phyloP scores from a whole-genome alignment of 2,888 invertebrate genomes.

The Hirtodrosophila histrioides region DNA sequence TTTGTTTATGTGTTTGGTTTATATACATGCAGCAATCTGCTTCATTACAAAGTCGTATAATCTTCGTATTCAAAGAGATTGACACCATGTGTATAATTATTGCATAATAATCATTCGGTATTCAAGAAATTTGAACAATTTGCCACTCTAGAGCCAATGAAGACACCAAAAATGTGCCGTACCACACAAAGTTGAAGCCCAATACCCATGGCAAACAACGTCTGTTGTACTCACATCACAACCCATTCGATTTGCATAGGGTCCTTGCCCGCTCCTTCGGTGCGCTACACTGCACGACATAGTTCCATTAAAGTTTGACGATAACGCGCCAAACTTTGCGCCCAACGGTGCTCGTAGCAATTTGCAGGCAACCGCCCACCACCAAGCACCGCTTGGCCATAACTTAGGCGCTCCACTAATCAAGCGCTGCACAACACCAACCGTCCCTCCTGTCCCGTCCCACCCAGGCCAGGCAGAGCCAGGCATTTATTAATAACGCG shows the following conservation, averaged over 20 bases:
- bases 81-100: background rate
- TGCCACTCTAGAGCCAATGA: slow-evolving; percentile 13
- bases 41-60: slow-evolving; percentile 11
- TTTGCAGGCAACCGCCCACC: slow-evolving; percentile 40
- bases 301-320: slow-evolving; percentile 68
- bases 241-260: too few relatives aligned
- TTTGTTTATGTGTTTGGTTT: slow-evolving; percentile 16
- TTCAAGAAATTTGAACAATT: slow-evolving; percentile 11
- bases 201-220: too few relatives aligned
- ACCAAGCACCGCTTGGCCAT: slow-evolving; percentile 27
- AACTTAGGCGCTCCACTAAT: slow-evolving; percentile 63
- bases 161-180: slow-evolving; percentile 8
- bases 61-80: background rate
- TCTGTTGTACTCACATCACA: too few relatives aligned
- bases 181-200: slow-evolving; percentile 8
- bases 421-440: slow-evolving; percentile 56
- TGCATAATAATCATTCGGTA: slow-evolving; percentile 1
- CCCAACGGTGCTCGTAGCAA: slow-evolving; percentile 57
- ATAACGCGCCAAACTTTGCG: slow-evolving; percentile 67
- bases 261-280: slow-evolving; percentile 1
- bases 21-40: slow-evolving; percentile 1
- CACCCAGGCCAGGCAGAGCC: slow-evolving; percentile 7
- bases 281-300: slow-evolving; percentile 60
- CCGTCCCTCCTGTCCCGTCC: background rate
- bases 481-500: slow-evolving; percentile 68